Evolutionary conservation across 2,113 vertebrate species (phyloP), one percentile per base, ranked within the genome.

Genomic region (Xyrauchen texanus): DNA sequence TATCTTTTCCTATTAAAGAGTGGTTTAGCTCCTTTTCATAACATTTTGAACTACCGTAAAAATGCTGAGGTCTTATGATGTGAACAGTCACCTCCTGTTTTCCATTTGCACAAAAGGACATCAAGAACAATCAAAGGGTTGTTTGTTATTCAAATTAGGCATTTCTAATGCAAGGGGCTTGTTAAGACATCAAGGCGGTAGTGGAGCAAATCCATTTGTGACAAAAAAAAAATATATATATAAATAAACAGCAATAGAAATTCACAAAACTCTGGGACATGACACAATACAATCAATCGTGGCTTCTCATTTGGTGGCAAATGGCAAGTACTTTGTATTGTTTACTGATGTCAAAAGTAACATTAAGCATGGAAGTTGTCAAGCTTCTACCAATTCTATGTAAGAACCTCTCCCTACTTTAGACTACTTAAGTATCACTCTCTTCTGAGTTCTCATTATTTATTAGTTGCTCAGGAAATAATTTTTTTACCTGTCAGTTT

Each of bases 141-240:
- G 80, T 82, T 84, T 84, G 83, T 79, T 84, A 84, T 84, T 84
- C 76, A 79, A 68, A 84, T 81, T 44, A 65, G 83, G 11, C 12
- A 65, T 55, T 76, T 63, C 71, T 71, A 79, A 84, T 79, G 69
- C 55, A 34, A 58, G 47, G 55, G 65, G 79, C 80, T 84, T 84
- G 80, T 79, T 76, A 68, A 60, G 69, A 82, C 78, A 81, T 76
- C 84, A 83, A 81, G 75, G 80, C 76, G 2, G 47, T 75, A 71
- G 71, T 63, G 70, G 51, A 64, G 11, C 45, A 62, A 69, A 84
- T 70, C 46, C 76, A 75, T 81, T 53, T 68, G 44, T 16, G 11
- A 67, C 55, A 7, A 45, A 34, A 49, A 76, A 6, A 16, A 60
- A n/a, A n/a, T n/a, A n/a, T 34, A 34, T 1, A 34, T 34, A 34